phyloP scores from a whole-genome alignment of 2,888 invertebrate species.

The Actias luna region DNA sequence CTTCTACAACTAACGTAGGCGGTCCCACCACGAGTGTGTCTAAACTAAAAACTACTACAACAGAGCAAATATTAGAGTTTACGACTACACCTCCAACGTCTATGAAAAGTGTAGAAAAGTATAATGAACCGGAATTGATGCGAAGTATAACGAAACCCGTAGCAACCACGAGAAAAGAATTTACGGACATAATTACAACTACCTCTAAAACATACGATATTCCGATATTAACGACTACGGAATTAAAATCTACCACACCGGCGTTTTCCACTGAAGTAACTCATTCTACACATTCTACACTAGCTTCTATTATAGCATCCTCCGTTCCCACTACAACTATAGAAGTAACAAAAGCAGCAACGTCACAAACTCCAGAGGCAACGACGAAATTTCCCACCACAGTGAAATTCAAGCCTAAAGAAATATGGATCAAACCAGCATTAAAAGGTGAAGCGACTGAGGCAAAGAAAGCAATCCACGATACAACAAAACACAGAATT shows the following conservation, averaged over 20 bases:
- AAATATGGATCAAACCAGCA: conserved; percentile 75
- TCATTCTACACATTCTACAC: neutral
- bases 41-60: neutral
- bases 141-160: neutral
- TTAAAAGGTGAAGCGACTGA: conserved; percentile 75
- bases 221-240: neutral
- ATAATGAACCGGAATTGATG: neutral
- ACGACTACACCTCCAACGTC: neutral
- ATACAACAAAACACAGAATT: conserved; percentile 50
- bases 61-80: neutral
- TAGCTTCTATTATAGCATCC: conserved; percentile 12
- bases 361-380: conserved; percentile 52
- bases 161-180: neutral
- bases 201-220: neutral
- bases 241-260: neutral
- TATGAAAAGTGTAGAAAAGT: neutral
- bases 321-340: conserved; percentile 23
- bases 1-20: too few species aligned
- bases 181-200: neutral
- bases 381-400: conserved; percentile 56
- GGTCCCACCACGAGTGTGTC: neutral
- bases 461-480: conserved; percentile 51
- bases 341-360: conserved; percentile 38
- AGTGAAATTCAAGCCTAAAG: conserved; percentile 69
- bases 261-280: neutral